Conservation (phyloP, 2,113 vertebrate species). For the Balaeniceps rex region DNA sequence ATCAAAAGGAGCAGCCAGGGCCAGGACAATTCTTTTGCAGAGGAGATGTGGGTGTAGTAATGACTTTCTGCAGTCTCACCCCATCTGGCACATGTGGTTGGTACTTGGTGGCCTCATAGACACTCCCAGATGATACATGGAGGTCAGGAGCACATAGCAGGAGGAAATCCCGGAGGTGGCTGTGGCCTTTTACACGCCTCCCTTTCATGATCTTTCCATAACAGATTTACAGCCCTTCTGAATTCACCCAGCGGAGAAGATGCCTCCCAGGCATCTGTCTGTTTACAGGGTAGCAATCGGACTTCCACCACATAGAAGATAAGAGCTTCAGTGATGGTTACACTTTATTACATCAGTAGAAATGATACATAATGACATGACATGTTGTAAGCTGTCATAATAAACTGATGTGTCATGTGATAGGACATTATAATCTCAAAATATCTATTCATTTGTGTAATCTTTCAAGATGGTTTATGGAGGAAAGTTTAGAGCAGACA, state of each 20-base stretch:
- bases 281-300: neutral
- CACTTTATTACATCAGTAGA: neutral
- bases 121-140: neutral
- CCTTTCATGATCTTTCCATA: neutral
- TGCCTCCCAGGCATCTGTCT: neutral
- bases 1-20: neutral
- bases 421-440: neutral
- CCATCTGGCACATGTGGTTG: neutral
- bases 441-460: neutral
- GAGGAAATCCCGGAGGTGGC: neutral
- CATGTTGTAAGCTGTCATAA: neutral
- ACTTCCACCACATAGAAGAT: neutral
- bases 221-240: neutral
- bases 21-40: neutral
- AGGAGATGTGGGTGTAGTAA: neutral
- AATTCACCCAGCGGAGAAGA: neutral
- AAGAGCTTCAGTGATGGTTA: neutral
- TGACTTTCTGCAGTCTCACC: neutral
- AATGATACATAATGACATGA: neutral
- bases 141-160: neutral
- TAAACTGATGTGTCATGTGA: neutral
- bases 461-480: neutral
- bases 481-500: neutral
- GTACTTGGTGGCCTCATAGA: neutral
- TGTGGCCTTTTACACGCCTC: neutral